Conservation (phyloP, 2,797 vertebrate genomes). For the Clamator glandarius region DNA sequence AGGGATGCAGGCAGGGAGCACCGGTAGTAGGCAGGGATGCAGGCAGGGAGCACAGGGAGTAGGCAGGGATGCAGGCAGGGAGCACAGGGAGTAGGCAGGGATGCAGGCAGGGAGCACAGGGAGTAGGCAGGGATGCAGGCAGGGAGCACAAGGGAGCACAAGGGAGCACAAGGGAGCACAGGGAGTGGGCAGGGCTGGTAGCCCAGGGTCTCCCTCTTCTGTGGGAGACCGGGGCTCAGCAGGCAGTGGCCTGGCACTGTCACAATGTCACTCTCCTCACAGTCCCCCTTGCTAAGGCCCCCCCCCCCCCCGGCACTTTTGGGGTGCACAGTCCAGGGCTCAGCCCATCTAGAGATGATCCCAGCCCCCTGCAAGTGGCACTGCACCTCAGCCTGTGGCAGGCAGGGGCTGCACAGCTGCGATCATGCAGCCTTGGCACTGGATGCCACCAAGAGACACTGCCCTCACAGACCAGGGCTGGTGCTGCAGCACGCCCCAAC, state of each 20-base stretch:
- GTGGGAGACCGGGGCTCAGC: background rate
- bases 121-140: too few species aligned
- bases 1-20: too few species aligned
- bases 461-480: background rate
- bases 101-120: too few species aligned
- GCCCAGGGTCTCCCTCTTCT: background rate
- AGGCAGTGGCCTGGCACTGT: rapidly evolving
- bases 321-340: background rate
- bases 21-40: too few species aligned
- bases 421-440: background rate
- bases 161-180: too few species aligned
- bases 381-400: too few species aligned
- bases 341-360: background rate
- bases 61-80: too few species aligned
- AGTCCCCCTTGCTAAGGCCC: background rate
- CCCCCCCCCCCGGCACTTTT: rapidly evolving
- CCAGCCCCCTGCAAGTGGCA: background rate
- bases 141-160: too few species aligned
- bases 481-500: background rate
- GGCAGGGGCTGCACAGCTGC: background rate
- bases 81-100: too few species aligned
- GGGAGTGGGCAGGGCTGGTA: background rate
- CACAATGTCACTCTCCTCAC: rapidly evolving
- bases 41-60: too few species aligned
- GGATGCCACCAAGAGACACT: rapidly evolving